A percentile compares a stretch with the other conserved stretches of the same genome.
Conservation (phyloP, 2,113 vertebrate species). For the Chloroceryle aenea region DNA sequence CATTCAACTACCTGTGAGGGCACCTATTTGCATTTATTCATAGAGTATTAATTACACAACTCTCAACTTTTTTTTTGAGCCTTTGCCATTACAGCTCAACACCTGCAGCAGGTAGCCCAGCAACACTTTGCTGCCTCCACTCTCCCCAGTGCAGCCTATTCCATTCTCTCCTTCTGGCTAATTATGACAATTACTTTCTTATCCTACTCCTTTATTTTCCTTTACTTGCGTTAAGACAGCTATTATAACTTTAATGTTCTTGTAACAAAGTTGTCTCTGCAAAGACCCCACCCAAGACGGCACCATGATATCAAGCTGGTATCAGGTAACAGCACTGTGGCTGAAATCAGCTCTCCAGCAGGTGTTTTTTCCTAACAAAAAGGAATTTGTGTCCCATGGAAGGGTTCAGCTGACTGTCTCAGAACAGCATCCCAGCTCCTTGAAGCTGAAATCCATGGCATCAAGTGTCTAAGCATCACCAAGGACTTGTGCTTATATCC, state of each 20-base stretch:
- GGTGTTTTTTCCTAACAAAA: background rate
- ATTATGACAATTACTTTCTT: slow-evolving; percentile 54
- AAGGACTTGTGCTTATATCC: background rate
- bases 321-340: background rate
- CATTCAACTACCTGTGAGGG: slow-evolving; percentile 28
- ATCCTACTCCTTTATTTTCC: slow-evolving; percentile 14
- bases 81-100: slow-evolving; percentile 12
- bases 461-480: background rate
- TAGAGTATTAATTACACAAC: slow-evolving; percentile 21
- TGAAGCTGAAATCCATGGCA: background rate
- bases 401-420: background rate
- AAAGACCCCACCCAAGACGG: background rate
- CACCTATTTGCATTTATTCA: slow-evolving; percentile 50
- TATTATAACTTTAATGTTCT: background rate
- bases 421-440: background rate
- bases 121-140: background rate
- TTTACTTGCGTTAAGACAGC: background rate
- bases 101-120: slow-evolving; percentile 27
- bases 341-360: background rate
- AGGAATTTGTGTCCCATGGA: background rate
- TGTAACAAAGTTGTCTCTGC: background rate
- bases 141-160: background rate
- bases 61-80: background rate
- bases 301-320: background rate
- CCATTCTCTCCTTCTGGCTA: slow-evolving; percentile 28